phyloP scores from a whole-genome alignment of 2,888 invertebrate species.

The Campoplex nolae region DNA sequence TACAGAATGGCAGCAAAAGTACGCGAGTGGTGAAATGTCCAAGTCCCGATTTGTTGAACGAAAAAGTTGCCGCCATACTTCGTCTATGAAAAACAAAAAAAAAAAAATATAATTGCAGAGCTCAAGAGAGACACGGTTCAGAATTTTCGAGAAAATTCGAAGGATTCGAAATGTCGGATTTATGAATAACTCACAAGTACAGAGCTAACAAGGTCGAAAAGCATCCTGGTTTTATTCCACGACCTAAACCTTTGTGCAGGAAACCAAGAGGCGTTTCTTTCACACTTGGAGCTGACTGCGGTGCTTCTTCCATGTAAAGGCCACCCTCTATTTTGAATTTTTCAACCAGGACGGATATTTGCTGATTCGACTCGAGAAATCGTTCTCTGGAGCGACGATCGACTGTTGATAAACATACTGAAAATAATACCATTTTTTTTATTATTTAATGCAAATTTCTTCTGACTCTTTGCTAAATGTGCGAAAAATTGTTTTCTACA shows the following conservation, averaged over 20 bases:
- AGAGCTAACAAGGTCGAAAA: slow-evolving; percentile 81
- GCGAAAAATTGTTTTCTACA: no score
- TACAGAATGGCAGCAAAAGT: slow-evolving; percentile 89
- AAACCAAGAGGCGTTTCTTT: slow-evolving; percentile 80
- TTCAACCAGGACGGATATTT: slow-evolving; percentile 95
- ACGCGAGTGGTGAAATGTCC: slow-evolving; percentile 91
- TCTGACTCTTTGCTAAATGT: no score
- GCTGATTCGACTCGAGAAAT: slow-evolving; percentile 96
- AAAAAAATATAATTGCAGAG: slow-evolving; percentile 69
- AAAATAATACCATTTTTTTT: not conserved
- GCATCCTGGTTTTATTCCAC: slow-evolving; percentile 82
- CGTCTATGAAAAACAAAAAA: slow-evolving; percentile 87
- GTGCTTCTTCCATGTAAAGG: slow-evolving; percentile 88
- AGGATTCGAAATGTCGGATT: not conserved
- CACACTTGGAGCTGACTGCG: slow-evolving; percentile 79
- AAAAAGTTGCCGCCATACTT: slow-evolving; percentile 91
- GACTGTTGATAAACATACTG: slow-evolving; percentile 90
- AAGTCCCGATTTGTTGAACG: slow-evolving; percentile 90
- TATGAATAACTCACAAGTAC: slow-evolving; percentile 77
- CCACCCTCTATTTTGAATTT: slow-evolving; percentile 95
- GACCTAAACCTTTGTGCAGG: slow-evolving; percentile 80
- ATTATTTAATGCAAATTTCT: not conserved
- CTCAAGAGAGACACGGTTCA: not conserved
- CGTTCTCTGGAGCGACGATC: slow-evolving; percentile 92
- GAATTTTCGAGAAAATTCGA: not conserved